Conservation (phyloP, 1,140 invertebrate species). For the Mylabris phalerata region DNA sequence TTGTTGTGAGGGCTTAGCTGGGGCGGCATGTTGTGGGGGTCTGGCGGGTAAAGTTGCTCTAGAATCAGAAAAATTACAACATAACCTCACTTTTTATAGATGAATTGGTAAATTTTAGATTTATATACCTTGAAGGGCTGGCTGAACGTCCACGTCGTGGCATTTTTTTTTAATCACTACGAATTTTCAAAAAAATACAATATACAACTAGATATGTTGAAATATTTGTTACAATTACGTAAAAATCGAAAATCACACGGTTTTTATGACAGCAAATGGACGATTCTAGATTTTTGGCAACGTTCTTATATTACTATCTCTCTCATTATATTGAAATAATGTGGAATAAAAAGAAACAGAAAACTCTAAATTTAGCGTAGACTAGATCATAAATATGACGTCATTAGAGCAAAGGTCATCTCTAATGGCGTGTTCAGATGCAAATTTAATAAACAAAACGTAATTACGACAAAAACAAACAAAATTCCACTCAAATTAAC, state of each 20-base stretch:
- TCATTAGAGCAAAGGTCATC: not conserved
- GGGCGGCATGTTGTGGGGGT: conserved; percentile 28
- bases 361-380: not conserved
- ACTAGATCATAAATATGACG: not conserved
- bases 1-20: no score
- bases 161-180: conserved; percentile 47
- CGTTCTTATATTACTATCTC: not conserved
- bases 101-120: not conserved
- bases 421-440: not conserved
- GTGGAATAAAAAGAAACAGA: not conserved
- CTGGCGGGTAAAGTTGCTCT: conserved; percentile 42
- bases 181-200: not conserved
- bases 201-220: not conserved
- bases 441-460: no score
- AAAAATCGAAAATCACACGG: conserved; percentile 3
- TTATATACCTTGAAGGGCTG: conserved; percentile 47
- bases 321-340: no score
- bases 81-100: conserved; percentile 13
- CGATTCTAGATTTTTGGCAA: conserved; percentile 6
- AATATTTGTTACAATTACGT: conserved; percentile 1
- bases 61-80: conserved; percentile 12
- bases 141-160: conserved; percentile 67
- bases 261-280: conserved; percentile 1
- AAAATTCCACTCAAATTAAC: no score
- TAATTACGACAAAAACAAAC: no score